Evolutionary conservation across 92 coral and sea anemone genomes (phyloP).

Genomic region (Bergia sp.): DNA sequence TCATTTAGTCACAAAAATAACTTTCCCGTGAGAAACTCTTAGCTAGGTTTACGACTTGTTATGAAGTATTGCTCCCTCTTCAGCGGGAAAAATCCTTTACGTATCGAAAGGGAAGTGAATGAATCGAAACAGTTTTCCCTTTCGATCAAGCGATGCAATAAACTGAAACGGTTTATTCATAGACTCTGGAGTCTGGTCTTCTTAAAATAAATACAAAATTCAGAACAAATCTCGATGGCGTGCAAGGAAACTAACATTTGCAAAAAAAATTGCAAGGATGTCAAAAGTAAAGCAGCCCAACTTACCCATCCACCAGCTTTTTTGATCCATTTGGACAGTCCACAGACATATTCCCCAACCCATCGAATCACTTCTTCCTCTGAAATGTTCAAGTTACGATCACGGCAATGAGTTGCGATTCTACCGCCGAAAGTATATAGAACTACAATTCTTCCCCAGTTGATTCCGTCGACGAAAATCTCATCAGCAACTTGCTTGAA

Average conservation of each 20-base stretch:
- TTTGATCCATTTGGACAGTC: slow-evolving; percentile 72
- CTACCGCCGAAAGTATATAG: slow-evolving; percentile 82
- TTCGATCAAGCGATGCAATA: background rate
- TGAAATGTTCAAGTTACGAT: slow-evolving; percentile 57
- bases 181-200: background rate
- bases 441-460: slow-evolving; percentile 96
- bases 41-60: background rate
- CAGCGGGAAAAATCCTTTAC: slow-evolving; percentile 1
- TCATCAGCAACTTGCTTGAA: slow-evolving; percentile 79
- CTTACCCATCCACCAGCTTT: slow-evolving; percentile 98
- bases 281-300: background rate
- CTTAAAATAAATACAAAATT: background rate
- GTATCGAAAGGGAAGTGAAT: background rate
- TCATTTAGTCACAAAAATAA: slow-evolving; percentile 22
- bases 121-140: background rate
- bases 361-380: slow-evolving; percentile 59
- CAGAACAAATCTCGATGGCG: background rate
- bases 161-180: background rate
- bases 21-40: slow-evolving; percentile 34
- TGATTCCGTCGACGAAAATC: slow-evolving; percentile 75
- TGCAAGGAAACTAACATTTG: background rate
- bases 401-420: slow-evolving; percentile 73
- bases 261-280: slow-evolving; percentile 41
- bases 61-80: background rate
- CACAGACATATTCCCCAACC: slow-evolving; percentile 79